These are phyloP conservation scores for Pristiophorus japonicus DNA, from an alignment of 2,113 vertebrate species.

Conservation along the genomic window DNA sequence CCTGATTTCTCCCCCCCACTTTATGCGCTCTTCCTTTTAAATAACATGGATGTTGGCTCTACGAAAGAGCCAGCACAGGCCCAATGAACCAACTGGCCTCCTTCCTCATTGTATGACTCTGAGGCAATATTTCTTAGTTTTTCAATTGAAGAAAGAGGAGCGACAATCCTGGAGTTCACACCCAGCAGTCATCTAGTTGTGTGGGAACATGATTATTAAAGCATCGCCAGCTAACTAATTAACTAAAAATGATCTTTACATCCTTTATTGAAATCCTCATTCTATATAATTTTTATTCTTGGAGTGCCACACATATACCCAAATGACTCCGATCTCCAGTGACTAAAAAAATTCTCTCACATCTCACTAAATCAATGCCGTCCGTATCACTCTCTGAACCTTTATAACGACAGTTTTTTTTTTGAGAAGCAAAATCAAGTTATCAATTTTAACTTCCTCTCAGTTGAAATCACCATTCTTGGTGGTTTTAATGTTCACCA, in stretches of 20 bases:
- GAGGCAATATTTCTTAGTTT: neutral
- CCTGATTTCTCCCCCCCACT: too few relatives aligned
- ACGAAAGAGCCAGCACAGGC: too few relatives aligned
- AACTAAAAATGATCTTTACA: neutral
- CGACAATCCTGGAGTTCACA: neutral
- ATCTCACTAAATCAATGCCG: neutral
- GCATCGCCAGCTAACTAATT: neutral
- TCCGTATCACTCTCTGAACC: too few relatives aligned
- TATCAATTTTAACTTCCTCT: neutral
- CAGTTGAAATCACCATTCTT: neutral
- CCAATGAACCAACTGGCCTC: too few relatives aligned
- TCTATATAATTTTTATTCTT: neutral
- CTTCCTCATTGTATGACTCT: neutral
- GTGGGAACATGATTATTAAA: too few relatives aligned
- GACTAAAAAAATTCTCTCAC: neutral
- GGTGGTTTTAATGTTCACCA: neutral
- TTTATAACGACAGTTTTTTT: too few relatives aligned
- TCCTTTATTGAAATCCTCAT: too few relatives aligned
- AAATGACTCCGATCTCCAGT: neutral
- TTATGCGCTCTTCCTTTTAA: too few relatives aligned
- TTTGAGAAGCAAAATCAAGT: too few relatives aligned
- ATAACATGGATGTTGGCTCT: too few relatives aligned
- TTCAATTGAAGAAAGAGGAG: neutral
- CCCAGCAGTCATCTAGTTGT: neutral
- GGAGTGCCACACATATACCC: neutral